Base-by-base conservation (phyloP, 2,888 invertebrate genomes). In the Steinernema hermaphroditum region DNA sequence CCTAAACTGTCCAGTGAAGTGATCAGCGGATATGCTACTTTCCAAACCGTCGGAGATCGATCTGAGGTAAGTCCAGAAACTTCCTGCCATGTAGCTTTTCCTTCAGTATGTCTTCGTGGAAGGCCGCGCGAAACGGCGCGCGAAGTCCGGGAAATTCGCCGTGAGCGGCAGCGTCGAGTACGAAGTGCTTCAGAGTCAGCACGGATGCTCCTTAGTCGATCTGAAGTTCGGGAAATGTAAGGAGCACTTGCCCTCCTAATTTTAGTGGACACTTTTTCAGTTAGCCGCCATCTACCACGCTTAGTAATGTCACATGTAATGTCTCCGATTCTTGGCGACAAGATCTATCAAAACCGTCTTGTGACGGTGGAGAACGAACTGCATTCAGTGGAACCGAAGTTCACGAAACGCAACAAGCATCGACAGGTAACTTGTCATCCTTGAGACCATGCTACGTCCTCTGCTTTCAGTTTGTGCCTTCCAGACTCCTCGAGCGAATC, bases 271-370 rank as follows among this genome's bases (percentile, higher is more conserved):
- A 24, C 49, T 41, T 1, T 75, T 75, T 32, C 71, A 80, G 80
- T 80, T 70, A 77, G 76, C 16, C 76, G 79, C 6, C 81, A 81
- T 68, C 72, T 81, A 2, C 81, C 81, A 4, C 79, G 81, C 2
- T 72, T 81, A 0, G 77, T 79, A 69, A 76, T 81, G 37, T 76
- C 78, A 2, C 75, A 76, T 49, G 50, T 81, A 49, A 70, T 62
- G 12, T 68, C 75, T 2, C 81, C 81, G 0, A 76, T 80, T 12
- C 74, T 81, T 12, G 81, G 81, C 14, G 81, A 81, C 69, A 50
- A 68, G n/a, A 74, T 81, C n/a, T 81, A 81, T 69, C 74, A 72
- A 72, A 62, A 77, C n/a, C 69, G 81, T 19, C 34, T 81, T 0
- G 71, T 72, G 1, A 69, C 74, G 14, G 50, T 77, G 12, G 77